These are phyloP conservation scores for Orchesellides sinensis DNA, from an alignment of 2,888 invertebrate genomes.

Conservation along the genomic window DNA sequence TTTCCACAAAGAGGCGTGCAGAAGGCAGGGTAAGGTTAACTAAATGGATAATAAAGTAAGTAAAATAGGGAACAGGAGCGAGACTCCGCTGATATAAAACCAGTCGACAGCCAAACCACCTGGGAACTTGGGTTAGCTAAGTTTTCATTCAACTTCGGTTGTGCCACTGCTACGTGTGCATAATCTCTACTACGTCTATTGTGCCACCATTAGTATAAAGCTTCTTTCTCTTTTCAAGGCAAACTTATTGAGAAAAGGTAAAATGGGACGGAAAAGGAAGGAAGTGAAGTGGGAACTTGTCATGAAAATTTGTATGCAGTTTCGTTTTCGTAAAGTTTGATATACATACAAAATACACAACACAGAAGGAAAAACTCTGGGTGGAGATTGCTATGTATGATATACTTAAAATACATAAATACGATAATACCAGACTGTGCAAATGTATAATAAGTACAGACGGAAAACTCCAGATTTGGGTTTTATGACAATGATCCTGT, in stretches of 20 bases:
- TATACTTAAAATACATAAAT: too few species aligned
- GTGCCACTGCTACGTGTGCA: neutral
- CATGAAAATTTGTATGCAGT: constrained; percentile 4
- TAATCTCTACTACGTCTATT: neutral
- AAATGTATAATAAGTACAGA: too few species aligned
- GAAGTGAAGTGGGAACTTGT: constrained; percentile 18
- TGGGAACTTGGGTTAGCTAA: constrained; percentile 25
- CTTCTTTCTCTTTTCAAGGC: too few species aligned
- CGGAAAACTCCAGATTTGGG: neutral
- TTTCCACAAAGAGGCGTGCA: neutral
- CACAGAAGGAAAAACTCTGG: too few species aligned
- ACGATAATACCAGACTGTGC: too few species aligned
- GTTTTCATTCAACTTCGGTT: neutral
- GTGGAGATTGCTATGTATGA: too few species aligned
- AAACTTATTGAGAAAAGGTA: neutral
- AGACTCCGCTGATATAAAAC: neutral
- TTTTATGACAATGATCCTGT: constrained; percentile 7
- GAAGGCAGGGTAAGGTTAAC: neutral
- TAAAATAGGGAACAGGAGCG: constrained; percentile 6
- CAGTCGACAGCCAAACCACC: constrained; percentile 24
- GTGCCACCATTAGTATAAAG: too few species aligned
- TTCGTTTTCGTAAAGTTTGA: neutral
- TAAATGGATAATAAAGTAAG: too few species aligned
- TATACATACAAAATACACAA: too few species aligned
- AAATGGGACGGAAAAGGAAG: neutral